Base-by-base conservation (phyloP, 2,797 vertebrate species). In the Scleropages formosus region DNA sequence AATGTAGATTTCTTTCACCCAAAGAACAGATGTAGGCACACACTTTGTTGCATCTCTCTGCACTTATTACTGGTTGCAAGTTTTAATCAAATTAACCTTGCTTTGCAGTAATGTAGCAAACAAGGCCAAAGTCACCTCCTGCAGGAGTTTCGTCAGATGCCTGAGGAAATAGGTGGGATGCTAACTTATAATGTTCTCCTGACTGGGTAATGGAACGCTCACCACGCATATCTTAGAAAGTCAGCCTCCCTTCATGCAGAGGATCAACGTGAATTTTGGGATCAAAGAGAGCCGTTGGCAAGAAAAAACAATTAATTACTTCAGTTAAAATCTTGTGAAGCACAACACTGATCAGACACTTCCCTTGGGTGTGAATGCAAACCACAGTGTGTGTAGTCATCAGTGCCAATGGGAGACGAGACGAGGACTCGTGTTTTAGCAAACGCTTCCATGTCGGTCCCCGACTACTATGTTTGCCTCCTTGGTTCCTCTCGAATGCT, bases 81-180 rank as follows among this genome's bases (percentile, higher is more conserved):
- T 81, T 78, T 74, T 81, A 70, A 80, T 72, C 78, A 83, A 80
- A 87, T 88, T 88, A 79, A 88, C 79, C 81, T 87, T 89, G 79
- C 78, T 63, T 66, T 82, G 69, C 72, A 56, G 75, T 87, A 74
- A 82, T 89, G 78, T 86, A 85, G 86, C 79, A 87, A 84, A 83
- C 78, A 85, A 79, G 78, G 81, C 81, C 46, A 81, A 87, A 87
- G 83, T 79, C 76, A 79, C 83, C 74, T 76, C 79, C 66, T 77
- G 77, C 78, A 78, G 78, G 39, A 83, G 81, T 88, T 86, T 82
- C 76, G 56, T 75, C 83, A 77, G 76, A 72, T 72, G 61, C 39
- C 81, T 72, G 87, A 83, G 73, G 61, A 62, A 79, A 80, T 59
- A 80, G 77, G 65, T 62, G 78, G 84, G 77, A 85, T 87, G 31